phyloP scores from a whole-genome alignment of 2,797 vertebrate species.

The Crypturellus tataupa region DNA sequence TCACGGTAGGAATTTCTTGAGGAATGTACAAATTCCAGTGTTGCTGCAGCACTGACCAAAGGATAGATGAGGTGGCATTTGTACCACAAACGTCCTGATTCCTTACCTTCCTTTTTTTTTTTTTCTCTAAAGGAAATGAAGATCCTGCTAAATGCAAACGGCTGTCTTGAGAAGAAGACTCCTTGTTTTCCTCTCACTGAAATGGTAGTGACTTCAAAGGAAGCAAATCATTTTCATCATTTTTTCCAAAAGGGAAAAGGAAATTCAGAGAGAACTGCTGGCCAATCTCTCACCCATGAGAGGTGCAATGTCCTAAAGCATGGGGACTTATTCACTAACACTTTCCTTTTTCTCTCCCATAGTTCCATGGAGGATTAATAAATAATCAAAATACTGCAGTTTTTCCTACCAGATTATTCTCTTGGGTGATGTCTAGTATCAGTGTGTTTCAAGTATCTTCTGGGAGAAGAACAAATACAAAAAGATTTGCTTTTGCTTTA shows the following conservation, averaged over 20 bases:
- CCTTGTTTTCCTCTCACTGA: neutral
- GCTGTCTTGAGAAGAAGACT: neutral
- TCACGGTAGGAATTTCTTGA: neutral
- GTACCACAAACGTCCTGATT: neutral
- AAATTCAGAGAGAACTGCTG: neutral
- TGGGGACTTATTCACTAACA: neutral
- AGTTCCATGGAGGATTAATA: neutral
- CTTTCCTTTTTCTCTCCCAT: neutral
- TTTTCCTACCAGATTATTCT: conserved; percentile 12
- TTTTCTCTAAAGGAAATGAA: neutral
- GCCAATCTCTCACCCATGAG: neutral
- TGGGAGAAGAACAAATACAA: neutral
- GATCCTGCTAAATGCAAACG: neutral
- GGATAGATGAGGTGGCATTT: neutral
- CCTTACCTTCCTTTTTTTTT: neutral
- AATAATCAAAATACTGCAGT: neutral
- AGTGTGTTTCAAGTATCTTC: neutral
- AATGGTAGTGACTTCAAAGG: neutral
- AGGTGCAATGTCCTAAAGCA: neutral
- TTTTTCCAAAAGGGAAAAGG: neutral
- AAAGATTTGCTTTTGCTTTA: conserved; percentile 31
- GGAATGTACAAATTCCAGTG: neutral
- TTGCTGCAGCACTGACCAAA: neutral
- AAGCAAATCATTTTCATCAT: too few species aligned
- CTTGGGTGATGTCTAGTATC: neutral